These are phyloP conservation scores for Hermatobates lingyangjiaoensis DNA, from an alignment of 1,140 invertebrate species.

Conservation along the genomic window DNA sequence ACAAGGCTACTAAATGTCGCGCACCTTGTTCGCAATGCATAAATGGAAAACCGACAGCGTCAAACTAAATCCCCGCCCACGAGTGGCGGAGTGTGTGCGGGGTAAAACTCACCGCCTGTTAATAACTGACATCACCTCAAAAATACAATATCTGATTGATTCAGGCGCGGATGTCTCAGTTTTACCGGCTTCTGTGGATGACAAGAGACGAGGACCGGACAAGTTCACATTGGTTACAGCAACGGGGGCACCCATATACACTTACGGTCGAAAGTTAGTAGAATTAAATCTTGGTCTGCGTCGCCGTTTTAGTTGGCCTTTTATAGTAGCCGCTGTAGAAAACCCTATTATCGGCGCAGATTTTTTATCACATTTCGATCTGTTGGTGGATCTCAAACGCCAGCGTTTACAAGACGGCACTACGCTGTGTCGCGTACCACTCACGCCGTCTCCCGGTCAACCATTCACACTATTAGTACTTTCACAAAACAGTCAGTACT, in stretches of 20 bases:
- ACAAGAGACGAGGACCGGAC: not conserved
- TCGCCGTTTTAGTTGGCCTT: slow-evolving; percentile 22
- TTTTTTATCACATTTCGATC: slow-evolving; percentile 16
- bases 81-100: not conserved
- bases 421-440: not conserved
- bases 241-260: slow-evolving; percentile 19
- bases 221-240: slow-evolving; percentile 7
- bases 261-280: slow-evolving; percentile 20
- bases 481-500: not conserved
- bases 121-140: slow-evolving; percentile 15
- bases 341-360: slow-evolving; percentile 25
- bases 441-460: not conserved
- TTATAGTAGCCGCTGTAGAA: slow-evolving; percentile 24
- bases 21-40: slow-evolving; percentile 9
- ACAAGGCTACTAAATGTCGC: slow-evolving; percentile 15
- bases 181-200: slow-evolving; percentile 8
- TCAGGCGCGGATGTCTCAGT: slow-evolving; percentile 21
- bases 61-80: slow-evolving; percentile 8
- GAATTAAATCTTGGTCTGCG: slow-evolving; percentile 21
- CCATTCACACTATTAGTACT: not conserved
- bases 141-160: slow-evolving; percentile 15
- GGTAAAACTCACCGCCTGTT: slow-evolving; percentile 11
- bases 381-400: not conserved
- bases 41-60: slow-evolving; percentile 5
- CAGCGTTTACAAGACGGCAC: not conserved